Percentiles rank a stretch among this genome's conserved stretches.
phyloP scores from a whole-genome alignment of 2,797 vertebrate genomes.

The Mycteria americana region DNA sequence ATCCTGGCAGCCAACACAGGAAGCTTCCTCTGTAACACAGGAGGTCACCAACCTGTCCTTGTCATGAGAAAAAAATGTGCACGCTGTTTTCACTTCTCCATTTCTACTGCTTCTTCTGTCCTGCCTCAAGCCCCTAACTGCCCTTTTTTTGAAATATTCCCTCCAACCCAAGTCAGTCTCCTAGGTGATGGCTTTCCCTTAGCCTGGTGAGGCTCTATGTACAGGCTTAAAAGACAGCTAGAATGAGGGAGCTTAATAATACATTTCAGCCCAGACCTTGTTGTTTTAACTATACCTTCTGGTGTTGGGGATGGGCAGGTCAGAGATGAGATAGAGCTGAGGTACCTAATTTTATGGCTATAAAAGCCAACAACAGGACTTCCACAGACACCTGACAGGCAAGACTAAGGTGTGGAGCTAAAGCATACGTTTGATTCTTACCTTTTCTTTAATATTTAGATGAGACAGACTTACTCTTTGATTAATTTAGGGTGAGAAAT shows the following conservation, averaged over 20 bases:
- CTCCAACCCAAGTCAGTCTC: neutral
- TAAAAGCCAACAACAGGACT: neutral
- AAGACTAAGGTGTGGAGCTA: neutral
- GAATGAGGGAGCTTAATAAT: neutral
- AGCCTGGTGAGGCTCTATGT: neutral
- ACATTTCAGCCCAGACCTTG: neutral
- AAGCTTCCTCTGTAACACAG: neutral
- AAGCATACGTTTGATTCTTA: neutral
- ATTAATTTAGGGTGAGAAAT: neutral
- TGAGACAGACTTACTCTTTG: neutral
- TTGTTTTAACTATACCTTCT: neutral
- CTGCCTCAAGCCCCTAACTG: neutral
- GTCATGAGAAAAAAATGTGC: conserved; percentile 37
- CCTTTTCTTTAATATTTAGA: neutral
- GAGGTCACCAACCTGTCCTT: conserved; percentile 29
- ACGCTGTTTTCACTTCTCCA: neutral
- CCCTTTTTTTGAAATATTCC: neutral
- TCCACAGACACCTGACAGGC: neutral
- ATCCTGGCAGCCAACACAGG: neutral
- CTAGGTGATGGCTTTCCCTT: neutral
- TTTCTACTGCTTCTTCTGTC: neutral
- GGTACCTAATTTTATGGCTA: neutral
- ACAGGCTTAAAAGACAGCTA: neutral
- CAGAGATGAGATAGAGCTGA: neutral
- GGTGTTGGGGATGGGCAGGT: neutral